Base-by-base conservation (phyloP, 1,140 invertebrate species). In the Goniozus legneri region DNA sequence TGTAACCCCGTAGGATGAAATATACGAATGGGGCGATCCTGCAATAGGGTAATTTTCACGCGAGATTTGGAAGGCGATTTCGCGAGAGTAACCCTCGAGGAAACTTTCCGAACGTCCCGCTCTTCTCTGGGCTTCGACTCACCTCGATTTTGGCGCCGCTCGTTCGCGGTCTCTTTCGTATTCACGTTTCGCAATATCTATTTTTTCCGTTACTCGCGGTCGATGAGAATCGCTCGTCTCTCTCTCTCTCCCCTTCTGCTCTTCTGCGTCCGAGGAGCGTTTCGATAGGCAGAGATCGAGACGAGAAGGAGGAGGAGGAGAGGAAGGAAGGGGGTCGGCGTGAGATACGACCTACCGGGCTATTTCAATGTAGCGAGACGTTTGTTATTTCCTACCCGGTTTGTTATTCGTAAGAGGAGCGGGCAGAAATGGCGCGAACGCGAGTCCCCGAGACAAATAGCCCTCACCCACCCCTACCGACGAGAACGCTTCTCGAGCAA, bases 1-100 rank as follows among this genome's bases (percentile, higher is more conserved):
- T 69, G 64, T 65, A 71, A 69, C 64, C n/a, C n/a, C 67, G 60
- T 62, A 70, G 67, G 67, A 69, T 70, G 62, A 71, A 73, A 61
- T 67, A 67, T 62, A 62, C 59, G 57, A 44, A 43, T 21, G 18
- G 10, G 12, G 19, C 30, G 46, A 36, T 37, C n/a, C 18, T 36
- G 72, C 71, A 76, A 76, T 76, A 68, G 73, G 72, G 71, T 73
- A 75, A 76, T 76, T 74, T 74, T 76, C 73, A 74, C 73, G 73
- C 71, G 71, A 75, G 72, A 75, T 76, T 76, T 76, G 73, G 63
- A 62, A 71, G 67, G 69, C 68, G 71, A 73, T 72, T 65, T 69
- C 56, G 64, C 63, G 65, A 56, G 59, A 64, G 51, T 30, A 53
- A 47, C 37, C 30, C 42, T 40, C 38, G 6, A 24, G n/a, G n/a